These are phyloP conservation scores for Limnodromus scolopaceus DNA, from an alignment of 2,797 vertebrate species.

Conservation along the genomic window DNA sequence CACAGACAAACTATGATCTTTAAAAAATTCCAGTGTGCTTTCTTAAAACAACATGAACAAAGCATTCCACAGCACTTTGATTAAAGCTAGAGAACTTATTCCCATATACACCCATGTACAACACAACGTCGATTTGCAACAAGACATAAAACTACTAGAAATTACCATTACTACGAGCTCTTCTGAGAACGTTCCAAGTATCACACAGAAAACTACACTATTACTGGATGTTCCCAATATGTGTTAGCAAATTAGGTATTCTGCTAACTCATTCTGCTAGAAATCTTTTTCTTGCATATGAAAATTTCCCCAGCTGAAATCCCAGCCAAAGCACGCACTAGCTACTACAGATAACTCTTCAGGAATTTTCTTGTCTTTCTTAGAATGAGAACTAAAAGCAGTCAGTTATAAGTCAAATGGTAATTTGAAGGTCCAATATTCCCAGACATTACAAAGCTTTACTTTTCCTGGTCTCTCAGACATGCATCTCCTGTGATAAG, in stretches of 20 bases:
- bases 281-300: neutral
- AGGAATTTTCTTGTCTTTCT: neutral
- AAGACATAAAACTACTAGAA: neutral
- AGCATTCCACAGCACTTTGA: neutral
- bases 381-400: neutral
- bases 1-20: neutral
- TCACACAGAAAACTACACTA: neutral
- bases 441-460: neutral
- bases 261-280: neutral
- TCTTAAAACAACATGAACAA: neutral
- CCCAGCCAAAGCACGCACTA: neutral
- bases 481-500: neutral
- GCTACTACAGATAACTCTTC: neutral
- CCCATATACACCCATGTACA: neutral
- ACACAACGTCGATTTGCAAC: accelerated
- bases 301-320: neutral
- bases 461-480: neutral
- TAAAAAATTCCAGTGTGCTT: neutral
- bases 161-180: neutral
- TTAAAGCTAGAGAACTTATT: neutral
- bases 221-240: neutral
- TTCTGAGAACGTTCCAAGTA: neutral
- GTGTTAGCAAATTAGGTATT: neutral
- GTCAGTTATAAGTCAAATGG: neutral
- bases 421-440: neutral